Conservation (phyloP, 1,140 invertebrate species). For the Proctacanthus coquilletti region DNA sequence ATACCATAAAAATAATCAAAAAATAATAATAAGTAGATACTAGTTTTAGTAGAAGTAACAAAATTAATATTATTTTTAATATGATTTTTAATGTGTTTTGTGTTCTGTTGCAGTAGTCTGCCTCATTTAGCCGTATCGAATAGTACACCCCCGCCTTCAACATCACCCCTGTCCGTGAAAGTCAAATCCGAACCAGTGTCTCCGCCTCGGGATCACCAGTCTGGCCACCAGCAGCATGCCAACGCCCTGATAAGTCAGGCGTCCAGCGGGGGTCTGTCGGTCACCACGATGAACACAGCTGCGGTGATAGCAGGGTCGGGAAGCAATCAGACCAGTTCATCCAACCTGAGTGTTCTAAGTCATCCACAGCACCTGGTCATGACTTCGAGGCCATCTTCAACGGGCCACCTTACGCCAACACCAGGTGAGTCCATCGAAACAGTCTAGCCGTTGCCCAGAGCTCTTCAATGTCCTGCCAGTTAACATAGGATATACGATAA, state of each 20-base stretch:
- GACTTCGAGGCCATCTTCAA: conserved; percentile 34
- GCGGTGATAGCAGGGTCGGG: conserved; percentile 10
- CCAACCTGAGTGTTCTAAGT: conserved; percentile 27
- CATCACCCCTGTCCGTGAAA: conserved; percentile 69
- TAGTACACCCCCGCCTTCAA: conserved; percentile 67
- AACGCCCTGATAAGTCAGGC: conserved; percentile 11
- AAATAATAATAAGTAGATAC: conserved; percentile 3
- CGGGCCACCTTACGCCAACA: conserved; percentile 44
- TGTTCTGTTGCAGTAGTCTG: conserved; percentile 38
- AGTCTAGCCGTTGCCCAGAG: too few species aligned
- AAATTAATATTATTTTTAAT: conserved; percentile 7
- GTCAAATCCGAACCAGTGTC: conserved; percentile 92
- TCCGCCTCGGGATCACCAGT: conserved; percentile 50
- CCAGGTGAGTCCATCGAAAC: conserved; percentile 28
- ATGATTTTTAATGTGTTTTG: conserved; percentile 8
- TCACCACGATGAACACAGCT: conserved; percentile 13
- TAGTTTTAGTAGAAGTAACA: conserved; percentile 1
- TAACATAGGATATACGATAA: too few species aligned
- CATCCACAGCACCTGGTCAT: conserved; percentile 34
- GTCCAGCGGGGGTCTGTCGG: conserved; percentile 23
- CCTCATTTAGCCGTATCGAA: conserved; percentile 65
- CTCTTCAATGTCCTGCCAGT: too few species aligned
- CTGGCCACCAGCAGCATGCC: conserved; percentile 19
- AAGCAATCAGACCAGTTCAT: conserved; percentile 9
- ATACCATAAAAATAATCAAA: too few species aligned